Evolutionary conservation across 53 echinoderm and acorn worm genomes (phyloP), one percentile per base, ranked within the genome.

Genomic region (Echinometra lucunter): DNA sequence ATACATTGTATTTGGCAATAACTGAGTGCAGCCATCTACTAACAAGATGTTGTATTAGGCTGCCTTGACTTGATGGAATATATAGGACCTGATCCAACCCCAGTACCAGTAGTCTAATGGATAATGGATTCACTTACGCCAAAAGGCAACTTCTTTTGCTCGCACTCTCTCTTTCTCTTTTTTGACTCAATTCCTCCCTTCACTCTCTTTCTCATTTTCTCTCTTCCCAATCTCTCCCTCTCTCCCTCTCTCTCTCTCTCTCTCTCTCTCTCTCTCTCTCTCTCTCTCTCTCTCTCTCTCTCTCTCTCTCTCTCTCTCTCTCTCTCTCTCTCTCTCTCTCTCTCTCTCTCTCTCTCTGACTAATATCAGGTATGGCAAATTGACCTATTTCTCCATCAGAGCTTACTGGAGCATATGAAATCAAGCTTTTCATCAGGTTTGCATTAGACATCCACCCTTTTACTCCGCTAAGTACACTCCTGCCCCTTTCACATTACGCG

Each of bases 1-100:
- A 40, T 78, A 78, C 78, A 78, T 40, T 78, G 19, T 78, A 38
- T 78, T 78, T 42, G 42, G 38, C 21, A 78, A 78, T 78, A 78
- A 78, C 40, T 78, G 78, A 49, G 49, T 83, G 85, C 28, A n/a
- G 28, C 85, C 47, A 49, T 85, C 85, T 38, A 89, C 89, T 89
- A 89, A 89, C 89, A 89, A 89, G 58, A 89, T 89, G 89, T 89
- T 37, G 13, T 88, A 88, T 10, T 4, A 57, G 89, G 89, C 38
- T 18, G 34, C 37, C 89, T 58, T 37, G 37, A 89, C 89, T 89
- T 89, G 57, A 89, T 38, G 40, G 60, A 34, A 89, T 32, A 58
- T 58, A 49, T 58, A 85, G 85, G 45, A 85, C 45, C 89, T 60
- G 58, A 89, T 25, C 32, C 60, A 60, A 89, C 58, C 89, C 89